A percentile compares a stretch with the other conserved stretches of the same genome.
phyloP scores from a whole-genome alignment of 2,113 vertebrate genomes.

The Microcebus jonahi region DNA sequence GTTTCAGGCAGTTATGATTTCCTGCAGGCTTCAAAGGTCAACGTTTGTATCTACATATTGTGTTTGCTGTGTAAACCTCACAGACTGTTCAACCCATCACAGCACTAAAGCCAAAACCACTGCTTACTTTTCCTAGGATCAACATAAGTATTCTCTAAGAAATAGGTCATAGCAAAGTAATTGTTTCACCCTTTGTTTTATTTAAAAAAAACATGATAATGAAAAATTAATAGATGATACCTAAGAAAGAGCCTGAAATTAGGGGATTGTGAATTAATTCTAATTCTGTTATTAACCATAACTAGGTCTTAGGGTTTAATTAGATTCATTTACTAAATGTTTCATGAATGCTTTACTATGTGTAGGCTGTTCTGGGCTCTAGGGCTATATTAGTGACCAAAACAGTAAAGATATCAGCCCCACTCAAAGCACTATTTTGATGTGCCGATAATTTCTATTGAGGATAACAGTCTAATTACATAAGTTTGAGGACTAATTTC shows the following conservation, averaged over 20 bases:
- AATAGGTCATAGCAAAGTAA: neutral
- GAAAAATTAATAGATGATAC: constrained; percentile 12
- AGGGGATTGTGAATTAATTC: neutral
- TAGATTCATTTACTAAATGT: neutral
- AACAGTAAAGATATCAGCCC: neutral
- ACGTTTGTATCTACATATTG: neutral
- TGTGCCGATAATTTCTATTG: neutral
- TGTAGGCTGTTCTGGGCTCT: neutral
- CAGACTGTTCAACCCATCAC: neutral
- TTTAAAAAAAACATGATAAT: neutral
- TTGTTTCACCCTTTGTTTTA: neutral
- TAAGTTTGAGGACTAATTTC: neutral
- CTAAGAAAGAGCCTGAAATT: neutral
- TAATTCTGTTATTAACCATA: neutral
- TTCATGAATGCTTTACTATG: neutral
- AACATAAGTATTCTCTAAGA: neutral
- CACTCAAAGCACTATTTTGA: neutral
- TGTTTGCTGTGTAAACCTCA: constrained; percentile 40
- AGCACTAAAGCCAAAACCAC: constrained; percentile 38
- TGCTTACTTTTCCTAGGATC: constrained; percentile 8
- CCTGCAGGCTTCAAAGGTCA: constrained; percentile 59
- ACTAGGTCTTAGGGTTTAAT: neutral
- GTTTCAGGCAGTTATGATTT: constrained; percentile 65
- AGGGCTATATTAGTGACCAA: neutral
- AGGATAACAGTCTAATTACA: neutral